Evolutionary conservation across 2,113 vertebrate species (phyloP), one percentile per base, ranked within the genome.

Genomic region (Sitta europaea): DNA sequence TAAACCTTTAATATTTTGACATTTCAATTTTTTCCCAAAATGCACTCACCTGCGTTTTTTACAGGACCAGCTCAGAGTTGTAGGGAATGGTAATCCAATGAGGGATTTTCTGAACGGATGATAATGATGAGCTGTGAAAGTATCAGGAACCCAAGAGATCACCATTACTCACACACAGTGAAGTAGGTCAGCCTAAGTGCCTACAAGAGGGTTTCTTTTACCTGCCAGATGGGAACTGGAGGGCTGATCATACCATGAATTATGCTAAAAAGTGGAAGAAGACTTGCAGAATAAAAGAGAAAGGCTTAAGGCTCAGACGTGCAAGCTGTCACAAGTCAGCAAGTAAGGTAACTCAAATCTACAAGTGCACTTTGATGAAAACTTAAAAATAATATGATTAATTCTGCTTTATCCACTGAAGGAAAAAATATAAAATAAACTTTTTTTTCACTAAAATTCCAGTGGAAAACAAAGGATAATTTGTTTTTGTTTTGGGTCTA

Each of bases 371-470:
- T 87, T 93, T 85, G 87, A 95, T 90, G 66, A 94, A 94, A 96
- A 91, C 57, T 89, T 94, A 85, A 92, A 91, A 75, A 75, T 59
- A 72, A 45, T 63, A 75, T 90, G 15, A 90, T 78, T 85, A 91
- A 87, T 95, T 94, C 87, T 90, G 25, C 43, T 95, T 94, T 51
- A 87, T 78, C 57, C 42, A 36, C 15, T 48, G 22, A 85, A 63
- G 14, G 6, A 81, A 94, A 88, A 92, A 73, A 42, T 12, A 42
- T 11, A 68, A 79, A 53, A 42, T 1, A 84, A 79, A 70, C 8
- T 61, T 51, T 11, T 57, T 31, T 27, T 14, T 5, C 8, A 6
- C 16, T 40, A 24, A 84, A 78, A 89, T 43, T 92, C 2, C 8
- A 9, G 10, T 47, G 21, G 11, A 70, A 85, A 67, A 81, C 38